Evolutionary conservation across 1,140 invertebrate species (phyloP).

Genomic region (Babylonia areolata): DNA sequence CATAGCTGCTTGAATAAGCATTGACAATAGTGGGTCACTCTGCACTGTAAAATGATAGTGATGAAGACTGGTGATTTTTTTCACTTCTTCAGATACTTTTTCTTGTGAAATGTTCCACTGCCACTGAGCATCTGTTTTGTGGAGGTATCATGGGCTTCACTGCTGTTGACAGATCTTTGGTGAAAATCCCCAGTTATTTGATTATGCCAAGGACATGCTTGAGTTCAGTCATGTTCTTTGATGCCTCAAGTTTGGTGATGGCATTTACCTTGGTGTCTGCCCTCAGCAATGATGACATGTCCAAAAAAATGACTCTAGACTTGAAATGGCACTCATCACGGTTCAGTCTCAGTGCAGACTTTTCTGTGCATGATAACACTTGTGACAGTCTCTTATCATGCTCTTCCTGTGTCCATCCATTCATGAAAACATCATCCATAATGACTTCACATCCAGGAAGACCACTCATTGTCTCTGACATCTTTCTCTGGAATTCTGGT

Average conservation of each 20-base stretch:
- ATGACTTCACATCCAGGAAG: conserved; percentile 35
- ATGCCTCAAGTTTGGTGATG: conserved; percentile 56
- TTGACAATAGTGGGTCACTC: no score
- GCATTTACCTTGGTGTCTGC: conserved; percentile 67
- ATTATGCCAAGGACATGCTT: conserved; percentile 36
- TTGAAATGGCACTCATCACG: conserved; percentile 70
- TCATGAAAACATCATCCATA: conserved; percentile 63
- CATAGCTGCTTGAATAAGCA: no score
- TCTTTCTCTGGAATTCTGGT: conserved; percentile 47
- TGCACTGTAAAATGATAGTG: no score
- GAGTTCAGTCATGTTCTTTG: conserved; percentile 51
- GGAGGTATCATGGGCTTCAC: conserved; percentile 45
- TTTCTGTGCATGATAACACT: conserved; percentile 56
- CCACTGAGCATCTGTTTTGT: conserved; percentile 39
- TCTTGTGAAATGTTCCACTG: conserved; percentile 39
- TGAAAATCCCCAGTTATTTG: conserved; percentile 35
- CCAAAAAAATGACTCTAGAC: conserved; percentile 41
- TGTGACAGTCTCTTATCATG: conserved; percentile 52
- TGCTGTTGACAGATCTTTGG: conserved; percentile 38
- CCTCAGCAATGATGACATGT: conserved; percentile 32
- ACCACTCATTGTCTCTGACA: conserved; percentile 45
- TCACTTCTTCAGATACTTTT: conserved; percentile 40
- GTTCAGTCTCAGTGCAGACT: conserved; percentile 64
- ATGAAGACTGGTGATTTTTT: no score
- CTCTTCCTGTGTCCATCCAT: conserved; percentile 48